phyloP scores from a whole-genome alignment of 2,888 invertebrate species.

The Phoronis australis region DNA sequence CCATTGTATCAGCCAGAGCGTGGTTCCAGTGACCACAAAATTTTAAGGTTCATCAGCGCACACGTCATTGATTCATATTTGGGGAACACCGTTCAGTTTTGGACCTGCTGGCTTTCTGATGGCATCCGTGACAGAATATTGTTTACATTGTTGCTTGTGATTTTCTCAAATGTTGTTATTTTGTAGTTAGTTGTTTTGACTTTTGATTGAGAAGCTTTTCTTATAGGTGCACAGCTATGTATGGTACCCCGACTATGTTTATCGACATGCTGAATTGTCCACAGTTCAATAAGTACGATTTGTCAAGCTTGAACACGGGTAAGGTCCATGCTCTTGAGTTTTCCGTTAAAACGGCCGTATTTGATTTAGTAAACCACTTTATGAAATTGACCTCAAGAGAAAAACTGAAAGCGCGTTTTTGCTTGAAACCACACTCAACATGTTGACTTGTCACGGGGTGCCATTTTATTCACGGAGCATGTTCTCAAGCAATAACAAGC shows the following conservation, averaged over 20 bases:
- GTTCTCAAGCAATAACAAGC: too few species aligned
- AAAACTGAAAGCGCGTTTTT: too few species aligned
- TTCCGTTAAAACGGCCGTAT: too few species aligned
- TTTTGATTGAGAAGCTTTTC: background rate
- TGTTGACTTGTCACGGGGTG: too few species aligned
- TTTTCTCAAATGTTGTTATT: background rate
- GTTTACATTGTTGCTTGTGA: background rate
- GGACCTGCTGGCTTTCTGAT: background rate
- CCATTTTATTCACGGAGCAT: too few species aligned
- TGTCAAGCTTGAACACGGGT: constrained; percentile 30
- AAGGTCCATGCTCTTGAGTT: too few species aligned
- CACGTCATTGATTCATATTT: background rate
- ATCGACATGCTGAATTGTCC: constrained; percentile 64
- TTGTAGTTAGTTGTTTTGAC: background rate
- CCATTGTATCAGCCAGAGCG: too few species aligned
- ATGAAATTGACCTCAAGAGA: too few species aligned
- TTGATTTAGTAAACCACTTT: too few species aligned
- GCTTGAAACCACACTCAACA: too few species aligned
- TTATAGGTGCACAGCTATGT: constrained; percentile 65
- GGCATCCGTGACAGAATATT: background rate
- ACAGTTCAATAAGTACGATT: constrained; percentile 50
- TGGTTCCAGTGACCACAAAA: too few species aligned
- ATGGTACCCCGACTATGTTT: constrained; percentile 84
- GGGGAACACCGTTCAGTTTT: background rate
- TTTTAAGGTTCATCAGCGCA: too few species aligned